These are phyloP conservation scores for Anorthoa munda DNA, from an alignment of 2,888 invertebrate species.

Conservation along the genomic window DNA sequence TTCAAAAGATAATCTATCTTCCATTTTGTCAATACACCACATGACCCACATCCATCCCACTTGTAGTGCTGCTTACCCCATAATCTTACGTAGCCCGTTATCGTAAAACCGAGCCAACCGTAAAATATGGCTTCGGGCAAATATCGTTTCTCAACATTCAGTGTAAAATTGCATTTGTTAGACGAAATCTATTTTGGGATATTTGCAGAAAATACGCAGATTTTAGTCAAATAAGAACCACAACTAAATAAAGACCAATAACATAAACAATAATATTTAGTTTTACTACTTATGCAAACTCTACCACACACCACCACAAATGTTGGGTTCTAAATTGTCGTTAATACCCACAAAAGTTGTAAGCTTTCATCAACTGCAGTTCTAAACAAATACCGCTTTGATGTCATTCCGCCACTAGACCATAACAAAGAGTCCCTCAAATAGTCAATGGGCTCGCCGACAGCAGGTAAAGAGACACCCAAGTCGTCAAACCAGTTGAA, in stretches of 20 bases:
- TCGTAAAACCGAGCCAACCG: slow-evolving; percentile 39
- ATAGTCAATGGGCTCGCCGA: slow-evolving; percentile 41
- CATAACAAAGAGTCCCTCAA: slow-evolving; percentile 44
- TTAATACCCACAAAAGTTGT: slow-evolving; percentile 21
- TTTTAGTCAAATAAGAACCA: slow-evolving; percentile 6
- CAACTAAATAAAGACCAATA: neutral
- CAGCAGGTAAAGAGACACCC: slow-evolving; percentile 63
- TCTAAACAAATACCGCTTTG: slow-evolving; percentile 49
- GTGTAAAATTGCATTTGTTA: slow-evolving; percentile 52
- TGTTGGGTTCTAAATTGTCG: slow-evolving; percentile 13
- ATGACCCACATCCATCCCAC: slow-evolving; percentile 7
- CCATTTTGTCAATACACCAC: neutral
- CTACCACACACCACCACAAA: neutral
- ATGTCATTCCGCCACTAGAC: slow-evolving; percentile 47
- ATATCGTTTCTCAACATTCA: slow-evolving; percentile 33
- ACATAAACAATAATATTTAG: neutral
- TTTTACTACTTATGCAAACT: slow-evolving; percentile 4
- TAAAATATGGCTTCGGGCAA: slow-evolving; percentile 49
- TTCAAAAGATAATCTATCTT: neutral
- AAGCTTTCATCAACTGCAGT: slow-evolving; percentile 36
- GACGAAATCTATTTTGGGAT: slow-evolving; percentile 20
- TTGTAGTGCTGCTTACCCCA: slow-evolving; percentile 37
- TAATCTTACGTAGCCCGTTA: slow-evolving; percentile 39
- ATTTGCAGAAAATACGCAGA: slow-evolving; percentile 9
- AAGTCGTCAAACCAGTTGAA: slow-evolving; percentile 56